Base-by-base conservation (phyloP, 2,888 invertebrate genomes). In the Heliconius charithonia region DNA sequence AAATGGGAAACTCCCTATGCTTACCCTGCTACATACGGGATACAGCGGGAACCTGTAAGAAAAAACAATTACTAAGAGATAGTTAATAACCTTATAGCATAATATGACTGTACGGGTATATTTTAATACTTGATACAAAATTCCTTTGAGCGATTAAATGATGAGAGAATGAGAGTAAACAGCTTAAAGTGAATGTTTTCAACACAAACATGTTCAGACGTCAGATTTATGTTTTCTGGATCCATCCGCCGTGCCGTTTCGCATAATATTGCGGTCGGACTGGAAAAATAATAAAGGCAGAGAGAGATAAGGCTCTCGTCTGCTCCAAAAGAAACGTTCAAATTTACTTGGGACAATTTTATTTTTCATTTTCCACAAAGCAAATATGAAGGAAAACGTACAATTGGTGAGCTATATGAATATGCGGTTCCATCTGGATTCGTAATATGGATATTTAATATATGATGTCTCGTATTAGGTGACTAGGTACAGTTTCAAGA, bases 181-280 rank as follows among this genome's bases (percentile, higher is more conserved):
- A 82, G 85, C 85, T 88, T 83, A 82, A 84, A 85, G 82, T 84
- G 83, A 85, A 82, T 82, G 85, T 86, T 87, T 90, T 88, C 86
- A 89, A 85, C 87, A 88, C 88, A 91, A 93, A 93, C 91, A 92
- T 92, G 91, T 91, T 93, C 90, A 92, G 90, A 90, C 89, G 87
- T 90, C 88, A 91, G 91, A 93, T 93, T 93, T 93, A 92, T 92
- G 91, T 92, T 90, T 92, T 90, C 91, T 92, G 92, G 71, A 93
- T 93, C 92, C 91, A 91, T 93, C 92, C 91, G 90, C 89, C 89
- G 87, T 89, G 87, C 88, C 88, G 89, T 89, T 89, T 92, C 90
- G 92, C 90, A 91, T 93, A 93, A 93, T 93, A 93, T 92, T 92
- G 92, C 89, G 90, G 91, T 89, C 90, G 88, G 89, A 91, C 92